phyloP scores from a whole-genome alignment of 2,113 vertebrate genomes.

The Oreochromis spilurus region DNA sequence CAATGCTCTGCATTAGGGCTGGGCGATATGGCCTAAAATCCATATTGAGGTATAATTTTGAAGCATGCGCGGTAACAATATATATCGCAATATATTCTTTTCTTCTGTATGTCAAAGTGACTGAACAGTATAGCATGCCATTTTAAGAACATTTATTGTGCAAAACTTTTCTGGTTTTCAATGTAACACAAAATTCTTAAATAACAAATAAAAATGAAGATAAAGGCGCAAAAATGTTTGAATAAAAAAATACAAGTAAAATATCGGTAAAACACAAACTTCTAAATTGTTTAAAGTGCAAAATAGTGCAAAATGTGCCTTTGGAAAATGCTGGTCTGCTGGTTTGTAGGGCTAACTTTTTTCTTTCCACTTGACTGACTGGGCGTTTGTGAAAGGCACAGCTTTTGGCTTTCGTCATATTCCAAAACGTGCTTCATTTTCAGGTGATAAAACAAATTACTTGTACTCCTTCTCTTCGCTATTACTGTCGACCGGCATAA shows the following conservation, averaged over 20 bases:
- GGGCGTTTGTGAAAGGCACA: not conserved
- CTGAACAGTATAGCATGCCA: not conserved
- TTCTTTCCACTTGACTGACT: not conserved
- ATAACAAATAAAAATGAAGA: not conserved
- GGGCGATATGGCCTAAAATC: not conserved
- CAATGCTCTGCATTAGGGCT: not conserved
- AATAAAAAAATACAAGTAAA: not conserved
- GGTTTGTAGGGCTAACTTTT: not conserved
- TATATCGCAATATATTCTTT: not conserved
- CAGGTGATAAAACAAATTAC: not conserved
- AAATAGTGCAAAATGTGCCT: not conserved
- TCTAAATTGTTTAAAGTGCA: not conserved
- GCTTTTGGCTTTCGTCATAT: not conserved
- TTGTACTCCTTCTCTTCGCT: not conserved
- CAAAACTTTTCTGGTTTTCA: not conserved
- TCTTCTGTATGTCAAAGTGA: not conserved
- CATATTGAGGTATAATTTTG: accelerated
- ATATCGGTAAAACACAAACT: not conserved
- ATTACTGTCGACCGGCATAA: not conserved
- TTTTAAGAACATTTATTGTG: not conserved
- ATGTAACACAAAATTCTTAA: not conserved
- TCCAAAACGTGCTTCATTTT: not conserved
- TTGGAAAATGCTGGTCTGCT: not conserved
- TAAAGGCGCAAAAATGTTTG: not conserved
- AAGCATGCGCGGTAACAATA: not conserved